phyloP scores from a whole-genome alignment of 2,113 vertebrate genomes.

The Uria lomvia region DNA sequence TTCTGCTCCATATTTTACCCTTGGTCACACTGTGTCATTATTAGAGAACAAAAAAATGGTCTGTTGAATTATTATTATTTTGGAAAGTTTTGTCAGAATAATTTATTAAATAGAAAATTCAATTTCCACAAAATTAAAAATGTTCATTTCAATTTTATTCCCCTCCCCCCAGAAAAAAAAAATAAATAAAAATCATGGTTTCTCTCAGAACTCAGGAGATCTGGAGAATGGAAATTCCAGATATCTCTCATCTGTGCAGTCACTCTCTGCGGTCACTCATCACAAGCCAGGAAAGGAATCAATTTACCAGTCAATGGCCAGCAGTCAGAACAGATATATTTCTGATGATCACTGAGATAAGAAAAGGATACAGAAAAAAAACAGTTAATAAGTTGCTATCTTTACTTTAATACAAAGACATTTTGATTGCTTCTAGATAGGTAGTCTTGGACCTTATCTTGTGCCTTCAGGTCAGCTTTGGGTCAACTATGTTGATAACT shows the following conservation, averaged over 20 bases:
- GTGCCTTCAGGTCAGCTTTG: background rate
- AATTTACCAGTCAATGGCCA: background rate
- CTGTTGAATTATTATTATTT: background rate
- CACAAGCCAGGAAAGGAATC: background rate
- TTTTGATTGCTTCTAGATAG: background rate
- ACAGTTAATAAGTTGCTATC: background rate
- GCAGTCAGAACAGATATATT: background rate
- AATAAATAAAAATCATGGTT: background rate
- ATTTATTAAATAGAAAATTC: background rate
- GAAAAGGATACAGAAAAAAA: slow-evolving; percentile 10
- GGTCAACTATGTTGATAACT: background rate
- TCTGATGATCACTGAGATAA: slow-evolving; percentile 29
- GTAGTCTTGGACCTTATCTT: slow-evolving; percentile 1
- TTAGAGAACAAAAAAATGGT: background rate
- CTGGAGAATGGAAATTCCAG: background rate
- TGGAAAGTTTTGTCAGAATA: background rate
- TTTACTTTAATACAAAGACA: slow-evolving; percentile 2
- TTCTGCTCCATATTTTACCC: background rate
- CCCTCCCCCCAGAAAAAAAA: rapidly evolving
- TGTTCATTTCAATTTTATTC: background rate
- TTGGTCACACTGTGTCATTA: background rate
- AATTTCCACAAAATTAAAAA: background rate
- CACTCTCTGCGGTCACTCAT: background rate
- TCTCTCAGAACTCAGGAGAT: background rate
- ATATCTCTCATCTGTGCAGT: background rate